Base-by-base conservation (phyloP, 2,888 invertebrate genomes). In the Aphidius colemani region DNA sequence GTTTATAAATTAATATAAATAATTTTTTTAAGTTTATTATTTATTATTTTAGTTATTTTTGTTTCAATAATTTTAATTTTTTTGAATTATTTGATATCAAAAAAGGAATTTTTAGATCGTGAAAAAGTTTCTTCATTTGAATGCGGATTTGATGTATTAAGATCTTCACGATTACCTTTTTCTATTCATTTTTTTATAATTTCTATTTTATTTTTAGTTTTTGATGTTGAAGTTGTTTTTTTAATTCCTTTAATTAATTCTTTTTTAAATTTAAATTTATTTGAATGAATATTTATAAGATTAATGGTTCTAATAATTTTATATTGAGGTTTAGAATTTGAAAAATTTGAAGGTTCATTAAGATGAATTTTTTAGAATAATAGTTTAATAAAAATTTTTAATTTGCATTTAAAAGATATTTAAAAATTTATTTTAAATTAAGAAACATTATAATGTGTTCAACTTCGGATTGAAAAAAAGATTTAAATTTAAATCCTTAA, bases 141-240 rank as follows among this genome's bases (percentile, higher is more conserved):
- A 82, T 88, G 87, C 77, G 88, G 87, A 65, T 88, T 88, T 82
- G 86, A 87, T 50, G 85, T 86, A 4, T 83, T 84, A 79, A 82
- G 76, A 6, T 83, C 82, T 0, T 76, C 85, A 0, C 86, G 86
- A 2, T 45, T 86, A n/a, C 86, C 86, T 0, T 87, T 88, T 74
- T 87, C 86, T 10, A 67, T 87, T 76, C 88, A 88, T 81, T 87
- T 90, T 84, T 87, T 88, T 84, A 77, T 87, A 85, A 87, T 90
- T 80, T 86, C 88, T 46, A 83, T 89, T 78, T 87, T 90, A 84
- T 90, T 90, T 78, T 82, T 90, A 85, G 88, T 90, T 84, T 90
- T 90, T 85, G 89, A 90, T 85, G 85, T 90, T 66, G 89, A 90
- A 87, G 88, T 90, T 83, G 85, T 87, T 0, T 71, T 90, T 78